Evolutionary conservation across 1,140 invertebrate species (phyloP).

Genomic region (Eufriesea mexicana): DNA sequence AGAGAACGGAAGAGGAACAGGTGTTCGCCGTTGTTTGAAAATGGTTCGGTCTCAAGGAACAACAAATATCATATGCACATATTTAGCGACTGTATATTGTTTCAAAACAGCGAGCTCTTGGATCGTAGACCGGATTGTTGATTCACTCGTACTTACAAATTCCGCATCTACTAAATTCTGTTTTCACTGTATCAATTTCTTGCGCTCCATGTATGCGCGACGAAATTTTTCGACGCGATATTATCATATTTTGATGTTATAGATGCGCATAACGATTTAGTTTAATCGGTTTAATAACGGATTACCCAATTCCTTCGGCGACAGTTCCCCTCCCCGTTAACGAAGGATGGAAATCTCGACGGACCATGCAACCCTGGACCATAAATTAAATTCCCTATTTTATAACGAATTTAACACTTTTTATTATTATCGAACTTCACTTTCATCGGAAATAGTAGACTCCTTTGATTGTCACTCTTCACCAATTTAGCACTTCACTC

Average conservation of each 20-base stretch:
- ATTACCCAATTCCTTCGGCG: background rate
- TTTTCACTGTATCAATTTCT: slow-evolving; percentile 42
- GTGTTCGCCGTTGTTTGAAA: slow-evolving; percentile 67
- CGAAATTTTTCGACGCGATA: background rate
- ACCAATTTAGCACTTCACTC: background rate
- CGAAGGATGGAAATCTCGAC: too few relatives aligned
- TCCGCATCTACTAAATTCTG: slow-evolving; percentile 49
- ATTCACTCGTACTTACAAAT: slow-evolving; percentile 37
- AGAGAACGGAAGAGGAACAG: slow-evolving; percentile 62
- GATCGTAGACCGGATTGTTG: slow-evolving; percentile 22
- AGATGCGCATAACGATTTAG: background rate
- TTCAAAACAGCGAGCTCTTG: slow-evolving; percentile 72
- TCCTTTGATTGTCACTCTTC: background rate
- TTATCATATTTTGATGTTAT: background rate
- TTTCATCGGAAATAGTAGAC: background rate
- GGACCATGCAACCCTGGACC: too few relatives aligned
- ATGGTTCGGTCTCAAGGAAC: slow-evolving; percentile 66
- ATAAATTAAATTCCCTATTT: background rate
- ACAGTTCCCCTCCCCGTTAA: too few relatives aligned
- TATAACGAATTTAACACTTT: background rate
- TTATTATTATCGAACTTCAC: background rate
- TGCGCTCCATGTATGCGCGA: background rate
- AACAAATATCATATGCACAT: slow-evolving; percentile 74
- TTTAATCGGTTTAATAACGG: background rate
- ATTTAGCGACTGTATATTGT: slow-evolving; percentile 75